These are phyloP conservation scores for Hippopotamyrus pictus DNA, from an alignment of 2,797 vertebrate genomes.

Conservation along the genomic window DNA sequence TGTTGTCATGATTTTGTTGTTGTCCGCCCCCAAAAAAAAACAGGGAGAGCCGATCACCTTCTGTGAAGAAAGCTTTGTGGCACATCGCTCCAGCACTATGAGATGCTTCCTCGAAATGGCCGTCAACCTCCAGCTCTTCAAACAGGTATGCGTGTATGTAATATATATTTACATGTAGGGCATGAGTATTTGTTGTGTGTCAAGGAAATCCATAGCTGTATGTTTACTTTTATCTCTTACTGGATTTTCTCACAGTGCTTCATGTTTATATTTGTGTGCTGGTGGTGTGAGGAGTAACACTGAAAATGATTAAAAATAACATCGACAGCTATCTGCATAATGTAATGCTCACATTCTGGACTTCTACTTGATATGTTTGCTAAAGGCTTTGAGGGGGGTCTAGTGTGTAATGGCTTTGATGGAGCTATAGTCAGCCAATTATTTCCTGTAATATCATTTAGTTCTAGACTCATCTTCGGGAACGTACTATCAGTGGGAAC, in stretches of 20 bases:
- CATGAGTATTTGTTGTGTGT: not conserved
- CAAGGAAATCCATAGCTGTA: not conserved
- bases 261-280: not conserved
- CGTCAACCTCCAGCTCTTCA: slow-evolving; percentile 93
- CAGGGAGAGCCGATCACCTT: slow-evolving; percentile 92
- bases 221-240: not conserved
- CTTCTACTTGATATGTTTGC: slow-evolving; percentile 44
- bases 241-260: not conserved
- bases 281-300: not conserved
- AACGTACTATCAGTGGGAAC: not conserved
- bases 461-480: not conserved
- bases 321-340: not conserved
- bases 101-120: slow-evolving; percentile 88
- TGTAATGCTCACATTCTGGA: slow-evolving; percentile 41
- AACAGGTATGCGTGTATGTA: slow-evolving; percentile 72
- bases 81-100: slow-evolving; percentile 82
- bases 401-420: not conserved
- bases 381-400: not conserved
- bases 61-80: slow-evolving; percentile 88
- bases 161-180: slow-evolving; percentile 17
- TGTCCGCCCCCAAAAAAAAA: not conserved
- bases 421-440: not conserved
- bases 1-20: not conserved
- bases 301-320: not conserved
- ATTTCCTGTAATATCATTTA: not conserved